phyloP scores from a whole-genome alignment of 2,113 vertebrate genomes.

The Salvator merianae region DNA sequence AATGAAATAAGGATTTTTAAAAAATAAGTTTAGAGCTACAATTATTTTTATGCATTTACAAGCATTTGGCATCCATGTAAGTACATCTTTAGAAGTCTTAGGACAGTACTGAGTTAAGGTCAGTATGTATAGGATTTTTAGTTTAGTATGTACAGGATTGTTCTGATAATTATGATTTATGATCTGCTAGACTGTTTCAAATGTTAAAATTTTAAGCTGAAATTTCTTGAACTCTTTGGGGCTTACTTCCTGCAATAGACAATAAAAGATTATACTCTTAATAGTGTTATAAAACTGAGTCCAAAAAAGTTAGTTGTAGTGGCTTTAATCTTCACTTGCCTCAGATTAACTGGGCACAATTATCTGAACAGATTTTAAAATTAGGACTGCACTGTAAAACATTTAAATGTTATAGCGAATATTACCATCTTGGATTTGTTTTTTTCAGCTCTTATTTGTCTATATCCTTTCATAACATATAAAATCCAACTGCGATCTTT shows the following conservation, averaged over 20 bases:
- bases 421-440: not conserved
- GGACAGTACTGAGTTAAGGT: no score
- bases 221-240: no score
- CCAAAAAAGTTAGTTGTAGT: not conserved
- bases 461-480: conserved; percentile 5
- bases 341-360: no score
- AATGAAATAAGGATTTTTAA: not conserved
- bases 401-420: no score
- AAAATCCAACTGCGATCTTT: not conserved
- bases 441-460: not conserved
- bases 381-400: no score
- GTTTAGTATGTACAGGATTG: not conserved
- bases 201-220: not conserved
- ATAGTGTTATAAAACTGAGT: no score
- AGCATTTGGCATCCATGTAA: not conserved
- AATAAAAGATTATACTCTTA: no score
- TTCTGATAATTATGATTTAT: not conserved
- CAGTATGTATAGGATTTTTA: no score
- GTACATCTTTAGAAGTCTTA: not conserved
- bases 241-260: no score
- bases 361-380: no score
- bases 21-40: not conserved
- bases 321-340: not conserved
- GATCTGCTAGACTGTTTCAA: not conserved
- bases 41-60: not conserved